Evolutionary conservation across 2,113 vertebrate species (phyloP).

Genomic region (Tringa solitaria): DNA sequence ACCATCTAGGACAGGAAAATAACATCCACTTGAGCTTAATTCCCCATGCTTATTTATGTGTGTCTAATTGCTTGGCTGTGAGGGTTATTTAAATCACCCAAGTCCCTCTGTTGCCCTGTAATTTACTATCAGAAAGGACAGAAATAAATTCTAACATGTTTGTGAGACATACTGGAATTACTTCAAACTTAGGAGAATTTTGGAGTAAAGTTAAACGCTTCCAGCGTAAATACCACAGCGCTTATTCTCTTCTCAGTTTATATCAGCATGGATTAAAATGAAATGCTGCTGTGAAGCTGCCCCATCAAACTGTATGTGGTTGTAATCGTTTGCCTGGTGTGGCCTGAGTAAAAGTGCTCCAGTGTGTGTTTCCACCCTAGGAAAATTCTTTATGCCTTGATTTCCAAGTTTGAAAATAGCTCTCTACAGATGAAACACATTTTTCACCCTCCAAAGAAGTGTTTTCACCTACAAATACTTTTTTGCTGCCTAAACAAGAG

Average conservation of each 20-base stretch:
- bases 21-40: background rate
- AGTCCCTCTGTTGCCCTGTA: background rate
- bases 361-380: background rate
- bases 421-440: background rate
- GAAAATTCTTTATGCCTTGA: background rate
- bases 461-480: constrained; percentile 37
- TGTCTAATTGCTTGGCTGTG: background rate
- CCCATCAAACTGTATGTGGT: background rate
- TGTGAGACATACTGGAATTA: background rate
- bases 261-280: background rate
- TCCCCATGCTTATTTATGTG: background rate
- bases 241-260: background rate
- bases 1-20: background rate
- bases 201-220: background rate
- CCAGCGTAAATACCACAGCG: background rate
- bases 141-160: background rate
- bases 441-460: constrained; percentile 20
- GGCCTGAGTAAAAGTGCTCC: background rate
- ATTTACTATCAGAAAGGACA: background rate
- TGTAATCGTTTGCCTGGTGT: background rate
- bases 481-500: constrained; percentile 43
- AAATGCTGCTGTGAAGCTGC: background rate
- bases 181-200: background rate
- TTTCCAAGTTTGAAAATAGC: constrained; percentile 34
- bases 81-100: background rate